Evolutionary conservation across 2,797 vertebrate species (phyloP).

Genomic region (Clamator glandarius): DNA sequence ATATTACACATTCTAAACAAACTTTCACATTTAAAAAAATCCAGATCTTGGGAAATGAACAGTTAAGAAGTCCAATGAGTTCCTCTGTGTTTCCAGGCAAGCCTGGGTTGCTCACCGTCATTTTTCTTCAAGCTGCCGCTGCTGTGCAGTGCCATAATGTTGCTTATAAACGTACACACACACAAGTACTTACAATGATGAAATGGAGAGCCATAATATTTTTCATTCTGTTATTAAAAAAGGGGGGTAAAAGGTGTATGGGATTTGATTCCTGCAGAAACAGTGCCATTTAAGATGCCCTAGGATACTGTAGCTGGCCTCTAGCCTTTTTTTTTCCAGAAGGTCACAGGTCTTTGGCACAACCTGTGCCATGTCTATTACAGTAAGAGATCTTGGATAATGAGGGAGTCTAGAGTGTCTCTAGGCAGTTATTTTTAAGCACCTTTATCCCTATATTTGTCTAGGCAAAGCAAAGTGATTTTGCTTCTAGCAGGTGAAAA

Average conservation of each 20-base stretch:
- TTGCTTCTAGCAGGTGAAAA: conserved; percentile 18
- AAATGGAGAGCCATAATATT: conserved; percentile 14
- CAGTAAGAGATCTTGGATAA: neutral
- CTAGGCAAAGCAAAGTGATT: neutral
- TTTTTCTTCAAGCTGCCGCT: conserved; percentile 15
- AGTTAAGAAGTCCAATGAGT: neutral
- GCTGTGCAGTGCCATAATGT: neutral
- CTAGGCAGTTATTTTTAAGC: neutral
- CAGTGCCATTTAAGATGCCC: neutral
- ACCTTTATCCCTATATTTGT: neutral
- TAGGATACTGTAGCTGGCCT: neutral
- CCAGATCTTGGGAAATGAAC: conserved; percentile 41
- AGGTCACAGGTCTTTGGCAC: neutral
- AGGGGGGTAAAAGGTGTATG: neutral
- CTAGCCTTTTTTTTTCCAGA: neutral
- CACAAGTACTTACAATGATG: neutral
- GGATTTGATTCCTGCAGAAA: neutral
- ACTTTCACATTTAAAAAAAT: conserved; percentile 29
- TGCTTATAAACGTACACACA: conserved; percentile 33
- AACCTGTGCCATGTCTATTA: neutral
- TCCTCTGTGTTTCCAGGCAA: neutral
- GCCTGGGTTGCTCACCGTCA: neutral
- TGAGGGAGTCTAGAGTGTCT: neutral
- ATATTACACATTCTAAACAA: conserved; percentile 57
- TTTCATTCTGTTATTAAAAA: conserved; percentile 9